Base-by-base conservation (phyloP, 30 jellyfish, hydroid and myxozoan species). In the Aurelia aurita region DNA sequence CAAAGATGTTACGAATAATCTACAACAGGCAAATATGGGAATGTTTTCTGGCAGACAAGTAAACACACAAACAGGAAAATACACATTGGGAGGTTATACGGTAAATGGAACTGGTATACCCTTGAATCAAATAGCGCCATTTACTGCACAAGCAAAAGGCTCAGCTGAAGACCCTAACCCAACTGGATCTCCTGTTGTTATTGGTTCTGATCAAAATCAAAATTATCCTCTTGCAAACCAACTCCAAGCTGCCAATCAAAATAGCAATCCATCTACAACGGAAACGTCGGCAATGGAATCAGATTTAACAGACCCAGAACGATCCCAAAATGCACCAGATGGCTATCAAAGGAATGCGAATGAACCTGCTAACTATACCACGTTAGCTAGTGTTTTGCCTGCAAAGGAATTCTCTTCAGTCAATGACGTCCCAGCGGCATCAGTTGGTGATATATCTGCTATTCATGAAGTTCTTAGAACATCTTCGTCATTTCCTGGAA, bases 221-320 rank as follows among this genome's bases (percentile, higher is more conserved):
- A 60, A 23, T 19, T 11, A n/a, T 55, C 46, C 63, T 23, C 72
- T 45, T 58, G 15, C 67, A 25, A 72, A 10, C 20, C n/a, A 20
- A 61, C 29, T 59, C 26, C 43, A 14, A 22, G 25, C 60, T 18
- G 58, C 58, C 72, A 22, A 25, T 15, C 43, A 14, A 5, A 28
- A 15, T 68, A 4, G 53, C 32, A 26, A 59, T 22, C 47, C 84
- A 57, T 20, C 29, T 7, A 55, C 54, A 49, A 32, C 57, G 21
- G 80, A 34, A 3, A 75, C 64, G 15, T 25, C 67, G 20, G 8
- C 87, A 10, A 58, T 71, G 87, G 93, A 83, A 39, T 13, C 77
- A 61, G 93, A 83, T 44, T 45, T 83, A 47, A 70, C 84, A 13
- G 93, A 83, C 71, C 93, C 93, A 47, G 93, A 57, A 16, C 93